Conservation (phyloP, 2,113 vertebrate species). For the Dryoscopus gambensis region DNA sequence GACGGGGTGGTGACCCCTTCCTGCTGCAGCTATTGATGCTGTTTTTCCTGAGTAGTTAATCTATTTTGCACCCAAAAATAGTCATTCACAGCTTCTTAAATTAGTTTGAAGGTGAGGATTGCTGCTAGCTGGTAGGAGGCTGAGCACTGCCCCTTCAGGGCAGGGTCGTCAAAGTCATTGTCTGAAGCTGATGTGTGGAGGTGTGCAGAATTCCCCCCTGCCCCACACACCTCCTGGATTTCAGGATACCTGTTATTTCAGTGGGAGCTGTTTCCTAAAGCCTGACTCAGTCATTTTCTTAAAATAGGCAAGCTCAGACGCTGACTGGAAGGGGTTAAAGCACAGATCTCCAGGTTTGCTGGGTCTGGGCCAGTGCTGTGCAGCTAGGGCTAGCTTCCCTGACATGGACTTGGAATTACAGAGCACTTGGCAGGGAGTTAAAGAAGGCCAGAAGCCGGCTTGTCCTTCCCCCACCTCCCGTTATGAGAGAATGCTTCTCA, state of each 20-base stretch:
- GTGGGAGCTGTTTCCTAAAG: neutral
- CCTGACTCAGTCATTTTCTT: neutral
- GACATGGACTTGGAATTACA: neutral
- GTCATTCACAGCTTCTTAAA: neutral
- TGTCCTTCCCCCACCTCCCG: neutral
- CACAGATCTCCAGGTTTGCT: neutral
- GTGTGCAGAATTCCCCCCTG: neutral
- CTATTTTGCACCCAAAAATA: neutral
- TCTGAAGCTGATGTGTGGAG: neutral
- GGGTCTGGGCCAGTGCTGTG: neutral
- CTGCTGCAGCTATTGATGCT: neutral
- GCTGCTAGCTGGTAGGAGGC: neutral
- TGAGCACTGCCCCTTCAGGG: neutral
- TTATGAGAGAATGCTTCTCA: conserved; percentile 20
- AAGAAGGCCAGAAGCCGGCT: neutral
- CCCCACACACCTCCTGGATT: neutral
- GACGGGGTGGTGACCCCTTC: neutral
- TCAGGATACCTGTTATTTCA: neutral
- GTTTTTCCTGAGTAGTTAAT: neutral
- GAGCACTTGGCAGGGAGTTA: neutral
- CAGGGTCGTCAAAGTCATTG: neutral
- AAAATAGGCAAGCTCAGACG: neutral
- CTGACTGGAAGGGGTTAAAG: neutral
- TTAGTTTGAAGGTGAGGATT: neutral
- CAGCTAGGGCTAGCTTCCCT: neutral